Evolutionary conservation across 2,113 vertebrate genomes (phyloP), one percentile per base, ranked within the genome.

Genomic region (Haplochromis burtoni): DNA sequence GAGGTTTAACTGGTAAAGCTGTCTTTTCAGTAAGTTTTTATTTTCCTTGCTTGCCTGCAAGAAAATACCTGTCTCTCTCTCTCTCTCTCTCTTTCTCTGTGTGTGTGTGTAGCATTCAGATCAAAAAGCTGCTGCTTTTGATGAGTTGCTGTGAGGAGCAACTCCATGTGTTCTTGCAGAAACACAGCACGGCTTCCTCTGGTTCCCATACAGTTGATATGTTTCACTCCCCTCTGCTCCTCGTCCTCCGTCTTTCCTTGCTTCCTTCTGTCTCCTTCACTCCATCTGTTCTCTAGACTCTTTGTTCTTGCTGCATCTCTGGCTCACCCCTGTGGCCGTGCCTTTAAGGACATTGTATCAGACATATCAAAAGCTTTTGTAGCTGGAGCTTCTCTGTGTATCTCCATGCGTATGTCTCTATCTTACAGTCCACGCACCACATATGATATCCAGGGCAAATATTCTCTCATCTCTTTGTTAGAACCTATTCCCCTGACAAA

Each of bases 301-400:
- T 84, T 90, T 90, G 66, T 90, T 87, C 80, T 73, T 19, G n/a
- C 83, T 42, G 42, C 16, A 0, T 47, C 16, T 78, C 10, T 31
- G 71, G 84, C 81, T 89, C 86, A 54, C 21, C 87, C 89, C 80
- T 59, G 78, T 76, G 85, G 91, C 71, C 21, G 4, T 66, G 40
- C 26, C 85, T 93, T 86, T 92, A 84, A 86, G 63, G 31, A 55
- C 81, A 85, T 76, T 31, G 24, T 81, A 86, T 93, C 87, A 87
- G 81, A 87, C 81, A 78, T 73, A 80, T 91, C 86, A 92, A 88
- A 91, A 45, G 49, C 83, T 79, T 31, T 66, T 68, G 35, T 14
- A 17, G 47, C 59, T 16, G 79, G 14, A 14, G 19, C 55, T 83
- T 55, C 13, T 11, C 16, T 31, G 14, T 35, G 29, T 12, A 40